Conservation (phyloP, 2,888 invertebrate genomes). For the Tridacna crocea region DNA sequence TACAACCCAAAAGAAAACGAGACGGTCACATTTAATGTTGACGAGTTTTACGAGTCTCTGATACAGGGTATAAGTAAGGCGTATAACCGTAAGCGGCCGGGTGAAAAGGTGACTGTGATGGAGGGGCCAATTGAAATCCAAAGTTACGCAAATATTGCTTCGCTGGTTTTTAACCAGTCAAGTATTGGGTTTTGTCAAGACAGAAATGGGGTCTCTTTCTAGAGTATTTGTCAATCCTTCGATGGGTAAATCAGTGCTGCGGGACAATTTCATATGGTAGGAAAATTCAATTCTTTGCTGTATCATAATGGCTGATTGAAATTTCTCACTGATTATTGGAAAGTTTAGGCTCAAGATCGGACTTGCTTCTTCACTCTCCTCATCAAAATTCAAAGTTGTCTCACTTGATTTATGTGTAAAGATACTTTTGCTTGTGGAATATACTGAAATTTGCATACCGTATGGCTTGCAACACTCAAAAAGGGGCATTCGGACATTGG, state of each 20-base stretch:
- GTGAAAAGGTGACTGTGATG: slow-evolving; percentile 73
- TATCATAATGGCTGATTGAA: background rate
- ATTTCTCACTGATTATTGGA: background rate
- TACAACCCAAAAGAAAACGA: slow-evolving; percentile 83
- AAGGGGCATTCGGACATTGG: too few relatives aligned
- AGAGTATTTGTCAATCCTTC: background rate
- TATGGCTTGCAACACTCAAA: too few relatives aligned
- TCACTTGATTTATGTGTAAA: too few relatives aligned
- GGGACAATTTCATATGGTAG: background rate
- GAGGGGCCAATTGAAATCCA: slow-evolving; percentile 88
- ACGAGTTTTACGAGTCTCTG: slow-evolving; percentile 84
- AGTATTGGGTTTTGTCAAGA: slow-evolving; percentile 94
- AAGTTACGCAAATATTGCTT: slow-evolving; percentile 92
- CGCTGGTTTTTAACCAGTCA: slow-evolving; percentile 92
- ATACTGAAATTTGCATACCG: background rate
- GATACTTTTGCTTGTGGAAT: background rate
- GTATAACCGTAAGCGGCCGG: slow-evolving; percentile 72
- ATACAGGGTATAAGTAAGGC: slow-evolving; percentile 73
- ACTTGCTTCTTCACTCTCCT: too few relatives aligned
- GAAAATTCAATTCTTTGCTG: background rate
- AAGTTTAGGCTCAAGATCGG: too few relatives aligned
- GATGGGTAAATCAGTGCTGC: background rate
- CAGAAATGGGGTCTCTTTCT: slow-evolving; percentile 91
- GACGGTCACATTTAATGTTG: slow-evolving; percentile 83
- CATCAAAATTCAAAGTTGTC: too few relatives aligned